Evolutionary conservation across 1,140 invertebrate species (phyloP).

Genomic region (Ctenoplectra terminalis): DNA sequence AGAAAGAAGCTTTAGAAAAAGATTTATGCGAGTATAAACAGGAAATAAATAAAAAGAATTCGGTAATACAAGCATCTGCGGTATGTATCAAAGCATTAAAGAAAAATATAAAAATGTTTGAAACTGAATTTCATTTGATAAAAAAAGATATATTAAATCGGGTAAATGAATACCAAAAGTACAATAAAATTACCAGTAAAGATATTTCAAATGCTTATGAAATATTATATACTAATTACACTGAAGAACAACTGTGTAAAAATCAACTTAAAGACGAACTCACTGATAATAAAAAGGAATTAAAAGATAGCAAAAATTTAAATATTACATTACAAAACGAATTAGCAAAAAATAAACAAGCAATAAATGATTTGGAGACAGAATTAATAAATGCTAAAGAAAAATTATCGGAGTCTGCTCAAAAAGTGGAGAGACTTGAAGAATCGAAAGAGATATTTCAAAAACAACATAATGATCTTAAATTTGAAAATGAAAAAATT

Average conservation of each 20-base stretch:
- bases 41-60: conserved; percentile 11
- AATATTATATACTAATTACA: conserved; percentile 20
- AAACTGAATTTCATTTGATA: conserved; percentile 36
- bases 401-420: conserved; percentile 38
- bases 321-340: conserved; percentile 47
- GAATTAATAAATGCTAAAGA: conserved; percentile 15
- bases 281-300: conserved; percentile 33
- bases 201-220: conserved; percentile 34
- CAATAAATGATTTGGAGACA: conserved; percentile 40
- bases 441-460: conserved; percentile 14
- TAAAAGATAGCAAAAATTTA: conserved; percentile 24
- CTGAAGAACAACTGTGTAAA: conserved; percentile 29
- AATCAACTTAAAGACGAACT: conserved; percentile 36
- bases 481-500: conserved; percentile 45
- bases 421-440: conserved; percentile 25
- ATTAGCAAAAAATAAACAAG: conserved; percentile 34
- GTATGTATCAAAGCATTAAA: conserved; percentile 1
- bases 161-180: conserved; percentile 31
- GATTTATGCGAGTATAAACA: conserved; percentile 11
- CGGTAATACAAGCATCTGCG: conserved; percentile 14
- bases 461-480: conserved; percentile 10
- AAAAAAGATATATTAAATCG: conserved; percentile 27
- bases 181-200: conserved; percentile 19
- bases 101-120: conserved; percentile 13
- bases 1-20: conserved; percentile 61